A percentile compares a stretch with the other conserved stretches of the same genome.
These are phyloP conservation scores for Diorhabda elongata DNA, from an alignment of 1,140 invertebrate species.

Conservation along the genomic window DNA sequence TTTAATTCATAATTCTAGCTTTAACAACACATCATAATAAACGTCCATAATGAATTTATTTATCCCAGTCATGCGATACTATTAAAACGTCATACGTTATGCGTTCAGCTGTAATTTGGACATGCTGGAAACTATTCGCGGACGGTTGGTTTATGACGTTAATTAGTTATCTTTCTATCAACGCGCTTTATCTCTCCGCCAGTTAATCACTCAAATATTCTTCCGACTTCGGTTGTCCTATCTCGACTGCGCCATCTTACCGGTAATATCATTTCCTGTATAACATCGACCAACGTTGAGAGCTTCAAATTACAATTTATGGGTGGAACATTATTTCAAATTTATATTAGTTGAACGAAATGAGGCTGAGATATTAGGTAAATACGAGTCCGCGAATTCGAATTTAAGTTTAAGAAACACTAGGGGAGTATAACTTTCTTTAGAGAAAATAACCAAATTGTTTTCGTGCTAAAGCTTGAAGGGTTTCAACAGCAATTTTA, in stretches of 20 bases:
- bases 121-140: no score
- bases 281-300: slow-evolving; percentile 4
- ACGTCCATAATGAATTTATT: no score
- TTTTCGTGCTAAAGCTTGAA: no score
- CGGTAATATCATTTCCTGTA: slow-evolving; percentile 10
- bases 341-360: slow-evolving; percentile 6
- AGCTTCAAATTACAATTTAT: slow-evolving; percentile 10
- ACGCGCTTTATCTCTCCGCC: slow-evolving; percentile 2
- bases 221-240: slow-evolving; percentile 4
- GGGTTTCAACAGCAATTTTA: no score
- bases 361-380: neutral
- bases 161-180: slow-evolving; percentile 8
- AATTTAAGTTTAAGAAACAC: no score
- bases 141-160: neutral
- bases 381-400: neutral
- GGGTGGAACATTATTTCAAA: slow-evolving; percentile 8
- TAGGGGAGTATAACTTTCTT: no score
- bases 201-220: slow-evolving; percentile 10
- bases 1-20: no score
- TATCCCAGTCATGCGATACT: no score
- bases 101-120: no score
- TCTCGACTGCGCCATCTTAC: slow-evolving; percentile 7
- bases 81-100: no score
- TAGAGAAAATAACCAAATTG: no score
- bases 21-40: no score